Evolutionary conservation across 2,113 vertebrate species (phyloP).

Genomic region (Scomber colias): DNA sequence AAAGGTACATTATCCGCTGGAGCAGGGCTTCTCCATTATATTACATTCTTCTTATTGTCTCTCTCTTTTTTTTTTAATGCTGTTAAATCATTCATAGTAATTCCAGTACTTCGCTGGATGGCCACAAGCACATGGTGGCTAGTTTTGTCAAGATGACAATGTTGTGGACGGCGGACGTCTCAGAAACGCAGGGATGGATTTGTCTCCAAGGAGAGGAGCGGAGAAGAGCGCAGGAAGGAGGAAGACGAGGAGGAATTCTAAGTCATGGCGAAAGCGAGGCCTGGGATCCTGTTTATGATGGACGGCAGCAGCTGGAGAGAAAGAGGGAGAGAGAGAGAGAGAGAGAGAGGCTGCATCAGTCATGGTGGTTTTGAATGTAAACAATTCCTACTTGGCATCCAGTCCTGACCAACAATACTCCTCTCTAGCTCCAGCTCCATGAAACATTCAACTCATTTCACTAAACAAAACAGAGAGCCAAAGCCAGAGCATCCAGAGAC

Average conservation of each 20-base stretch:
- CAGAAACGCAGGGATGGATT: slow-evolving; percentile 50
- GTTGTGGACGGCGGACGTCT: slow-evolving; percentile 46
- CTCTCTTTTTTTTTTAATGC: slow-evolving; percentile 41
- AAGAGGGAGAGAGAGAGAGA: slow-evolving; percentile 6
- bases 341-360: slow-evolving; percentile 63
- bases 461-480: slow-evolving; percentile 50
- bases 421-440: slow-evolving; percentile 18
- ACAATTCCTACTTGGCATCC: slow-evolving; percentile 61
- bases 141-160: slow-evolving; percentile 54
- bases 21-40: slow-evolving; percentile 81
- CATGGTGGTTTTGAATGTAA: slow-evolving; percentile 71
- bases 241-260: slow-evolving; percentile 72
- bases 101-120: slow-evolving; percentile 68
- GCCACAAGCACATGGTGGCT: slow-evolving; percentile 44
- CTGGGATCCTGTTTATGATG: slow-evolving; percentile 64
- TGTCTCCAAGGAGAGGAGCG: slow-evolving; percentile 61
- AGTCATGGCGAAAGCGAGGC: slow-evolving; percentile 25
- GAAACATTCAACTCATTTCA: slow-evolving; percentile 65
- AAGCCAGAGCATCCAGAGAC: slow-evolving; percentile 15
- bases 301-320: slow-evolving; percentile 74
- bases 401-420: slow-evolving; percentile 37
- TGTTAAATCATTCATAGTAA: slow-evolving; percentile 68
- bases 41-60: slow-evolving; percentile 87
- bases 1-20: slow-evolving; percentile 81
- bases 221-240: slow-evolving; percentile 54